phyloP scores from a whole-genome alignment of 1,140 invertebrate species.

The Pachyrhynchus sulphureomaculatus region DNA sequence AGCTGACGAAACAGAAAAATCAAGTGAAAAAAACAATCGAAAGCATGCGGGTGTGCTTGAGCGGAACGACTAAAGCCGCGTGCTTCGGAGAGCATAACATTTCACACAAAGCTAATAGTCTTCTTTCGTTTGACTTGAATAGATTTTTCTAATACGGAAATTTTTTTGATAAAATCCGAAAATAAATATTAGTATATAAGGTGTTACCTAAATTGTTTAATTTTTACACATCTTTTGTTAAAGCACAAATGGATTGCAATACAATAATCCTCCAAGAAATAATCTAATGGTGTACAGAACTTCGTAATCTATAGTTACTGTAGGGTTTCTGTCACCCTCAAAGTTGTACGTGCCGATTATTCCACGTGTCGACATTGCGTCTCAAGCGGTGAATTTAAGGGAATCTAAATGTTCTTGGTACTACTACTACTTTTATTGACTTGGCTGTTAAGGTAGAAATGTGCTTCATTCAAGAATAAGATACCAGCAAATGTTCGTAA shows the following conservation, averaged over 20 bases:
- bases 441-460: too few relatives aligned
- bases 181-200: neutral
- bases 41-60: slow-evolving; percentile 31
- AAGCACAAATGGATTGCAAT: neutral
- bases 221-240: too few relatives aligned
- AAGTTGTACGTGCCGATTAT: too few relatives aligned
- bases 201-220: too few relatives aligned
- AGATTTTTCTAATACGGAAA: neutral
- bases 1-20: slow-evolving; percentile 37
- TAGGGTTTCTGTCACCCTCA: too few relatives aligned
- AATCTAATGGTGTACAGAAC: neutral
- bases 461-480: too few relatives aligned
- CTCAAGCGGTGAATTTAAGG: too few relatives aligned
- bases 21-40: slow-evolving; percentile 31
- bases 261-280: neutral
- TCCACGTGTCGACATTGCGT: too few relatives aligned
- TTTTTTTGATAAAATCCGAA: neutral
- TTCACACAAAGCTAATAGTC: slow-evolving; percentile 23
- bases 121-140: neutral
- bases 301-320: too few relatives aligned
- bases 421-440: too few relatives aligned
- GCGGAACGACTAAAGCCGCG: slow-evolving; percentile 24
- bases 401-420: too few relatives aligned
- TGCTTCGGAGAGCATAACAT: slow-evolving; percentile 16
- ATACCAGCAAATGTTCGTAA: too few relatives aligned